Evolutionary conservation across 1,140 invertebrate genomes (phyloP).

Genomic region (Chelonus insularis): DNA sequence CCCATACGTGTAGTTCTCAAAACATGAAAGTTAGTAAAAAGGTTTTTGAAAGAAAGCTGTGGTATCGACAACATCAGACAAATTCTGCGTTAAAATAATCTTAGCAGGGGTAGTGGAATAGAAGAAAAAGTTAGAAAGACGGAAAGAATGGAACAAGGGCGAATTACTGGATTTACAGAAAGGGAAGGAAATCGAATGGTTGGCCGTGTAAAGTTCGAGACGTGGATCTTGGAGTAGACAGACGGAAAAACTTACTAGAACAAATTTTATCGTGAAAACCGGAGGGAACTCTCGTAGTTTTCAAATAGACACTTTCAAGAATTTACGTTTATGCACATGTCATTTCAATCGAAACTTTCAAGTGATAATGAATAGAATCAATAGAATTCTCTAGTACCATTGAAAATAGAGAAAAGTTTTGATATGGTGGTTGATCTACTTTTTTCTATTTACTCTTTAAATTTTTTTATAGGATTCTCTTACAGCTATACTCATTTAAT

Average conservation of each 20-base stretch:
- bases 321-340: neutral
- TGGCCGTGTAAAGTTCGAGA: constrained; percentile 11
- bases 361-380: too few species aligned
- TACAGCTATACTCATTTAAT: too few species aligned
- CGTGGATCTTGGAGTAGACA: neutral
- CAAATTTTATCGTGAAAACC: constrained; percentile 9
- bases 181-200: constrained; percentile 15
- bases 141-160: neutral
- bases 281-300: constrained; percentile 1
- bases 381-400: neutral
- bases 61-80: neutral
- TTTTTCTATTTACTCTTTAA: too few species aligned
- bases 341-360: too few species aligned
- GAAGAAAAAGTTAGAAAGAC: neutral
- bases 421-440: too few species aligned
- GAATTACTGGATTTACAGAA: neutral
- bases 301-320: constrained; percentile 4
- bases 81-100: neutral
- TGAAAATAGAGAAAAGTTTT: neutral
- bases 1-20: too few species aligned
- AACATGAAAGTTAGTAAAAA: too few species aligned
- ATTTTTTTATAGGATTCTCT: too few species aligned
- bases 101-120: neutral
- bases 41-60: neutral
- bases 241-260: constrained; percentile 14